Evolutionary conservation across 2,888 invertebrate genomes (phyloP).

Genomic region (Sphinx pinastri): DNA sequence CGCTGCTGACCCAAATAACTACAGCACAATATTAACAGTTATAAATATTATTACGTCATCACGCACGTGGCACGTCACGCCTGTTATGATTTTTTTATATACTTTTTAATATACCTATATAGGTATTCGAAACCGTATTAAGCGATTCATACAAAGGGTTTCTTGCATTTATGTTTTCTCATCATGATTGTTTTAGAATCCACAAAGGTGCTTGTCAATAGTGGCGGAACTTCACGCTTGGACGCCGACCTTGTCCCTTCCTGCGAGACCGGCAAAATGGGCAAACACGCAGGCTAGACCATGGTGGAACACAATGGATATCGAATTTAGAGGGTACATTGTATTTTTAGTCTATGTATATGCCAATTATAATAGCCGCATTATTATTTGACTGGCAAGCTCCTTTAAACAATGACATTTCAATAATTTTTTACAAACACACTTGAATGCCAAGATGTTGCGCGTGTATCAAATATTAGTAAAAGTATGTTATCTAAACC

Average conservation of each 20-base stretch:
- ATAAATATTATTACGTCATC: background rate
- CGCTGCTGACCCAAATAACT: background rate
- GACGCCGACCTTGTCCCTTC: slow-evolving; percentile 80
- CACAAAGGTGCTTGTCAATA: slow-evolving; percentile 59
- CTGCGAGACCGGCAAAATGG: slow-evolving; percentile 58
- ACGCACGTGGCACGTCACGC: background rate
- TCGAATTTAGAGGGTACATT: slow-evolving; percentile 34
- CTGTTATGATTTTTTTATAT: no score
- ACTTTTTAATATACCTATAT: no score
- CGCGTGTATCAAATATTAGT: background rate
- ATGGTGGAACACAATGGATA: slow-evolving; percentile 35
- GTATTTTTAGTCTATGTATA: no score
- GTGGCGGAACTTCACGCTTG: slow-evolving; percentile 77
- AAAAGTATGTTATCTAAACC: background rate
- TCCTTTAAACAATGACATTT: no score
- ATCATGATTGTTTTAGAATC: slow-evolving; percentile 33
- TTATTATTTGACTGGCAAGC: no score
- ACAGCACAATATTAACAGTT: background rate
- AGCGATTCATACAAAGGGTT: background rate
- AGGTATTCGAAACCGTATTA: background rate
- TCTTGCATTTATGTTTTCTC: slow-evolving; percentile 25
- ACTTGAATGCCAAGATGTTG: background rate
- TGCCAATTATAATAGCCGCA: background rate
- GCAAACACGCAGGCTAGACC: slow-evolving; percentile 48
- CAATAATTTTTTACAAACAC: no score